Conservation (phyloP, 2,113 vertebrate species). For the Sinocyclocheilus maitianheensis region DNA sequence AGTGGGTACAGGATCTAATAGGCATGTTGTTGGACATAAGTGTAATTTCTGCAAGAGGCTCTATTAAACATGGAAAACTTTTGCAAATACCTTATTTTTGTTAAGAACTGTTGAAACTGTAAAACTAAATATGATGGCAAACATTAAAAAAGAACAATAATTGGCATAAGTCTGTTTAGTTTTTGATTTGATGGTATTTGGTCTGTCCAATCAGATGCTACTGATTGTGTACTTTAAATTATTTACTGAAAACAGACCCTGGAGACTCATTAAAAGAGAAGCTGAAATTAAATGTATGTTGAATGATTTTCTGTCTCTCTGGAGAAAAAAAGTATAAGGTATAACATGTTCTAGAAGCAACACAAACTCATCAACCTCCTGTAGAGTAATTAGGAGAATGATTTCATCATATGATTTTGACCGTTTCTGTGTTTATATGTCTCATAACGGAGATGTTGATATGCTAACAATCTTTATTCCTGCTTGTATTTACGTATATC, state of each 20-base stretch:
- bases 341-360: not conserved
- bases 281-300: not conserved
- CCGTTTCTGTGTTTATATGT: not conserved
- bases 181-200: not conserved
- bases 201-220: not conserved
- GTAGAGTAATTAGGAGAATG: not conserved
- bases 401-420: not conserved
- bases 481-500: not conserved
- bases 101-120: not conserved
- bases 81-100: not conserved
- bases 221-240: not conserved
- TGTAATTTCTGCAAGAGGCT: not conserved
- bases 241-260: not conserved
- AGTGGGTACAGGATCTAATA: too few species aligned
- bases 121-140: too few species aligned
- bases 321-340: rapidly evolving
- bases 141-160: too few species aligned
- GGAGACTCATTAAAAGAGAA: not conserved
- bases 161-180: too few species aligned
- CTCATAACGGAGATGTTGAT: not conserved
- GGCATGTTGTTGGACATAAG: not conserved
- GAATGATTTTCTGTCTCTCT: not conserved
- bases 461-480: not conserved
- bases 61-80: not conserved
- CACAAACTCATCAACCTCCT: not conserved